These are phyloP conservation scores for Pelodytes ibericus DNA, from an alignment of 2,797 vertebrate species.

Conservation along the genomic window DNA sequence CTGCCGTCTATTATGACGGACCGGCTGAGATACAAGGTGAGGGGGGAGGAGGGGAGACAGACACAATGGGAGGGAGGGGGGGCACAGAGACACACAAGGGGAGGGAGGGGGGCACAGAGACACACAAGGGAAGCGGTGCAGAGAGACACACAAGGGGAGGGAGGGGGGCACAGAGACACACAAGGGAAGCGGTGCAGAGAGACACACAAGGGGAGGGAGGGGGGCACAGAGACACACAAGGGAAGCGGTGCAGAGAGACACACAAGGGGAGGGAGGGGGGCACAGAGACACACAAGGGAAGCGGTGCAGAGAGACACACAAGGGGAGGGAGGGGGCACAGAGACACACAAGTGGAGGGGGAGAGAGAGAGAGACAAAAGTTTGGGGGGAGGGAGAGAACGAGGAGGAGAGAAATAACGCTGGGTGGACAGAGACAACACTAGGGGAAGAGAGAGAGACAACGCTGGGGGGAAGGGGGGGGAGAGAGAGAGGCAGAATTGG, in stretches of 20 bases:
- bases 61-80: background rate
- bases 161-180: background rate
- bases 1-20: too few species aligned
- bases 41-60: background rate
- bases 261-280: background rate
- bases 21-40: background rate
- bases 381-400: too few species aligned
- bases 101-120: background rate
- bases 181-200: background rate
- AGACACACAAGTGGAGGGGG: background rate
- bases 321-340: background rate
- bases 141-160: background rate
- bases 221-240: background rate
- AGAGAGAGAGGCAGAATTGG: too few species aligned
- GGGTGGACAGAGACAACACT: too few species aligned
- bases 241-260: background rate
- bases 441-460: too few species aligned
- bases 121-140: background rate
- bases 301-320: too few species aligned
- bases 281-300: background rate
- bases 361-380: background rate
- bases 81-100: background rate
- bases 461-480: too few species aligned
- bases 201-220: background rate
- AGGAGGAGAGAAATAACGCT: too few species aligned